Evolutionary conservation across 35 echinoderm and acorn worm species (phyloP).

Genomic region (Eucidaris tribuloides): DNA sequence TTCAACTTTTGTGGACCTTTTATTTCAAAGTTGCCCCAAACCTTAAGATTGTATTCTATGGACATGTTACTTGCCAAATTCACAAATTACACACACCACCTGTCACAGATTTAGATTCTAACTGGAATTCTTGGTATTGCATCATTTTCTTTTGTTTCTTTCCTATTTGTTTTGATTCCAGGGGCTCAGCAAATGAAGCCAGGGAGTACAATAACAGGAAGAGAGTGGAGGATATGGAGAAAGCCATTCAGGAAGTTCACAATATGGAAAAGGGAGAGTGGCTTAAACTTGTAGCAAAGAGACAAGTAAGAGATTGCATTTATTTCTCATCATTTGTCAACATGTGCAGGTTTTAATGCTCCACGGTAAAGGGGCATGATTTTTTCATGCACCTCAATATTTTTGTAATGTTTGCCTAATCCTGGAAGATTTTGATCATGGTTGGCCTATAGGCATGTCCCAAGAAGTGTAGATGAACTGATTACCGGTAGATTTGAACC

Average conservation of each 20-base stretch:
- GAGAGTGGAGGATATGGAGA: conserved; percentile 47
- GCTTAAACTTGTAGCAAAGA: background rate
- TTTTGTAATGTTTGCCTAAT: too few species aligned
- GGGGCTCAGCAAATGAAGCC: conserved; percentile 27
- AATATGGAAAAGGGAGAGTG: background rate
- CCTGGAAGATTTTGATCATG: too few species aligned
- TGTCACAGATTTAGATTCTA: background rate
- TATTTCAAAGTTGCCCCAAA: background rate
- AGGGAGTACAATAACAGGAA: conserved; percentile 44
- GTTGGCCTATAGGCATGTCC: too few species aligned
- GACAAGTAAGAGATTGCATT: conserved; percentile 79
- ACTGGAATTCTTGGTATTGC: background rate
- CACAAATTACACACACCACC: background rate
- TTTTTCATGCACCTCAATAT: too few species aligned
- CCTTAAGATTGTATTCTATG: background rate
- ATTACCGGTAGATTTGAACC: too few species aligned
- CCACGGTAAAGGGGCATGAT: too few species aligned
- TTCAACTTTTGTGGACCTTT: background rate
- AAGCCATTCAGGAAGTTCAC: conserved; percentile 37
- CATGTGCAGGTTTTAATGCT: too few species aligned
- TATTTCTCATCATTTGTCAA: too few species aligned
- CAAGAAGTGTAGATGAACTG: too few species aligned
- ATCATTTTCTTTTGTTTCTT: background rate
- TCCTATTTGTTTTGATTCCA: too few species aligned
- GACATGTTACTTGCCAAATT: background rate